Conservation (phyloP, 2,113 vertebrate genomes). For the Gallinago media region DNA sequence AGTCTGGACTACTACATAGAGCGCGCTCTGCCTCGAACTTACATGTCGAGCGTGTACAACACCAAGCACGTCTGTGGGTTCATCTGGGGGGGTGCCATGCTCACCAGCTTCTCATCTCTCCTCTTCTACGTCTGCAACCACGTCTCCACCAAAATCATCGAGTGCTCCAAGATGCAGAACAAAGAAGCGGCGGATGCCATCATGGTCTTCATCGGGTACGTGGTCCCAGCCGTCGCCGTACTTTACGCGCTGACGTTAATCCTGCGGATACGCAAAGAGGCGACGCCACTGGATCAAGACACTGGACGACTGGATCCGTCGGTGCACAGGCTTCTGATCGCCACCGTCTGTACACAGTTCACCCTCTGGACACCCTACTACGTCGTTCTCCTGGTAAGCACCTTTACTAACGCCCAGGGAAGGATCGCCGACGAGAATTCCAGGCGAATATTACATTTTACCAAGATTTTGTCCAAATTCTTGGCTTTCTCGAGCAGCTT, state of each 20-base stretch:
- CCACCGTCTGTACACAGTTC: slow-evolving; percentile 92
- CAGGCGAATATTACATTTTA: slow-evolving; percentile 79
- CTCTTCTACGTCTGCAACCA: slow-evolving; percentile 96
- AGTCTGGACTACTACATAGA: slow-evolving; percentile 97
- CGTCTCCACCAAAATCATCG: slow-evolving; percentile 89
- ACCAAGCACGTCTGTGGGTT: slow-evolving; percentile 96
- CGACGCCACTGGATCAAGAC: slow-evolving; percentile 92
- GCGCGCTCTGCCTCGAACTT: slow-evolving; percentile 92
- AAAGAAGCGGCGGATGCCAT: slow-evolving; percentile 92
- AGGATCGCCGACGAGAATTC: slow-evolving; percentile 63
- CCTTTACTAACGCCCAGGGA: slow-evolving; percentile 75
- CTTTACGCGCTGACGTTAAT: slow-evolving; percentile 90
- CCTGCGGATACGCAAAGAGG: slow-evolving; percentile 87
- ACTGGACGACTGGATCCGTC: slow-evolving; percentile 88
- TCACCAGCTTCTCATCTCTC: slow-evolving; percentile 95
- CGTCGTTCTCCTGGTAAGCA: slow-evolving; percentile 87
- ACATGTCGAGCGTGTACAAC: slow-evolving; percentile 98
- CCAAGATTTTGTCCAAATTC: slow-evolving; percentile 84
- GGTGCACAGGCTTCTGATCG: slow-evolving; percentile 89
- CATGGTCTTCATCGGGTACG: slow-evolving; percentile 94
- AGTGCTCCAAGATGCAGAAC: slow-evolving; percentile 97
- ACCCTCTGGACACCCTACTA: slow-evolving; percentile 95
- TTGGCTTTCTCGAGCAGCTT: slow-evolving; percentile 93
- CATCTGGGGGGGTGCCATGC: slow-evolving; percentile 96
- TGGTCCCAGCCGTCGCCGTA: slow-evolving; percentile 88